These are phyloP conservation scores for Sinhomidia bicolor DNA, from an alignment of 2,888 invertebrate genomes.

Conservation along the genomic window DNA sequence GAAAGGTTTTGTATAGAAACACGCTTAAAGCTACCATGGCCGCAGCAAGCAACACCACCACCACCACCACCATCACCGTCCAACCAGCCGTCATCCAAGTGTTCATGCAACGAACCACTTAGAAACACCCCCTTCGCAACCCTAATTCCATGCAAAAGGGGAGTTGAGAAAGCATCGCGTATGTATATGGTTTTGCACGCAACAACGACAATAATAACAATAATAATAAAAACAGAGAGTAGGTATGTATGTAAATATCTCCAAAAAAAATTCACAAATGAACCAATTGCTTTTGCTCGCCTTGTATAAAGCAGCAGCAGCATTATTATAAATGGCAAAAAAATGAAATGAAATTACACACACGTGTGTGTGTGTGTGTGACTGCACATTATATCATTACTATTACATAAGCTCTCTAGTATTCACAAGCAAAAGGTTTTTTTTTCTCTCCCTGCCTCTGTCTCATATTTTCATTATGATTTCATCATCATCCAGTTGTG, in stretches of 20 bases:
- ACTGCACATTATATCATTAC: background rate
- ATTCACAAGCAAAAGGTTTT: background rate
- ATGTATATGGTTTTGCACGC: slow-evolving; percentile 63
- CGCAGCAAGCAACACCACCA: slow-evolving; percentile 11
- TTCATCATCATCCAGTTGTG: background rate
- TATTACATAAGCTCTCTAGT: no score
- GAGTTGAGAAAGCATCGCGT: slow-evolving; percentile 37
- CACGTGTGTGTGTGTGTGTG: background rate
- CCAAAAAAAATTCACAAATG: slow-evolving; percentile 38
- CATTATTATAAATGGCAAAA: slow-evolving; percentile 26
- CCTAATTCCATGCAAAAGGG: slow-evolving; percentile 45
- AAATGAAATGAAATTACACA: background rate
- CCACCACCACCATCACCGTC: background rate
- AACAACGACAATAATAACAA: slow-evolving; percentile 25
- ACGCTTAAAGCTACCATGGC: slow-evolving; percentile 14
- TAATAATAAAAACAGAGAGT: background rate
- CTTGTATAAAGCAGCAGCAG: background rate
- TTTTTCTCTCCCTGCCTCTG: no score
- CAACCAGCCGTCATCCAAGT: slow-evolving; percentile 13
- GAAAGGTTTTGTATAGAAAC: background rate
- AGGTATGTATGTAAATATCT: slow-evolving; percentile 18
- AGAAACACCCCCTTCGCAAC: slow-evolving; percentile 61
- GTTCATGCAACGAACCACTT: slow-evolving; percentile 66
- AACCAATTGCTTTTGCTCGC: slow-evolving; percentile 22
- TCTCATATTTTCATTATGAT: slow-evolving; percentile 19